These are phyloP conservation scores for Gryllus bimaculatus DNA, from an alignment of 1,140 invertebrate genomes.

Conservation along the genomic window DNA sequence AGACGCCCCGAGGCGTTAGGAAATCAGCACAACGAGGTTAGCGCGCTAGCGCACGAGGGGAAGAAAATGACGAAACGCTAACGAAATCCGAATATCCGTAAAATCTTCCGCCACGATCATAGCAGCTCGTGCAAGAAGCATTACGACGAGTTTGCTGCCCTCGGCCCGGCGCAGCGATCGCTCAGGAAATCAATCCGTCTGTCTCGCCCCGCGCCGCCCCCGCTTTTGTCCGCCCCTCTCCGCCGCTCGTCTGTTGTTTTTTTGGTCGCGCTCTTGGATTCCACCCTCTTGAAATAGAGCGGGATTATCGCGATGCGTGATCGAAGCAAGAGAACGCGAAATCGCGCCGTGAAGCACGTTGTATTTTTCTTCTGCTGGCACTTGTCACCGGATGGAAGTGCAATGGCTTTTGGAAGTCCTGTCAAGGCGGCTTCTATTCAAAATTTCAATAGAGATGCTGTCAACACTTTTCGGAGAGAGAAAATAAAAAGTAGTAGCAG, in stretches of 20 bases:
- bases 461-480: too few species aligned
- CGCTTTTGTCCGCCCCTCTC: too few species aligned
- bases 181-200: background rate
- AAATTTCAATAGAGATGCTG: too few species aligned
- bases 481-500: too few species aligned
- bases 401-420: too few species aligned
- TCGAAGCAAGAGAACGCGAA: background rate
- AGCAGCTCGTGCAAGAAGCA: background rate
- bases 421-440: too few species aligned
- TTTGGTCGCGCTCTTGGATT: background rate
- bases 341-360: background rate
- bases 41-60: background rate
- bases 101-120: background rate
- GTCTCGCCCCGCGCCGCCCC: background rate
- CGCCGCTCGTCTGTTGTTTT: too few species aligned
- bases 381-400: too few species aligned
- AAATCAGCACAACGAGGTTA: background rate
- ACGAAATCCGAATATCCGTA: conserved; percentile 4
- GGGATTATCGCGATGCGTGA: background rate
- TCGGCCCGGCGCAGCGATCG: background rate
- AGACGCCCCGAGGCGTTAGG: background rate
- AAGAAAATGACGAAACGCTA: background rate
- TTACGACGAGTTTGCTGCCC: background rate
- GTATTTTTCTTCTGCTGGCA: too few species aligned
- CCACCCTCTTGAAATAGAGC: background rate